Base-by-base conservation (phyloP, 2,113 vertebrate species). In the Aegithalos caudatus region DNA sequence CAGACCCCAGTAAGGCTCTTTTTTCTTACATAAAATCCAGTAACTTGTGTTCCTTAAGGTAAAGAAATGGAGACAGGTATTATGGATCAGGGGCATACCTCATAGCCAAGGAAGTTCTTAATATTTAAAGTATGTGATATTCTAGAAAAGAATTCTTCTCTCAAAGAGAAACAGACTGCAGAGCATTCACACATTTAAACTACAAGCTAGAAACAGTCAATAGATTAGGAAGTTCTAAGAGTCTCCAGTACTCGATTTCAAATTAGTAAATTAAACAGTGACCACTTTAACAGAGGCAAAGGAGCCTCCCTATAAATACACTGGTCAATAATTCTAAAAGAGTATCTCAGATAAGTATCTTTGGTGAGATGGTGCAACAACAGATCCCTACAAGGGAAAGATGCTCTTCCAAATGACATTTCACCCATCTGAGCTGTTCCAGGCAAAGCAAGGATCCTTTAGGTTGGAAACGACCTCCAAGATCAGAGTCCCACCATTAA, bases 1-100 rank as follows among this genome's bases (percentile, higher is more conserved):
- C 28, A 22, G 7, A 47, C 3, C 17, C 21, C 56, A 22, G 17
- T 9, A 54, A 47, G 0, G 3, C 6, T 21, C 5, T 8, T 40
- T 53, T 40, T 57, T 44, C 48, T 33, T 40, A n/a, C 69, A 65
- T 8, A 57, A 80, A 57, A 61, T 12, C 47, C n/a, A 67, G 5
- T 7, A 18, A 64, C 6, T 35, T 17, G 35, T 16, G 27, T 38
- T 92, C 47, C 47, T 67, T 29, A 6, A 40, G 20, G 38, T 5
- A 53, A 42, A 57, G 20, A 72, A 83, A 81, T n/a, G 14, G 51
- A 72, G 16, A 33, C 1, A 37, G 13, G 28, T 45, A 54, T 16
- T 40, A 35, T 1, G 7, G 64, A 40, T 40, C 44, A 72, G 21
- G 15, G 37, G 64, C 12, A 20, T 3, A 44, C 13, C 45, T 87